These are phyloP conservation scores for Adrianichthys oophorus DNA, from an alignment of 2,797 vertebrate species.

Conservation along the genomic window DNA sequence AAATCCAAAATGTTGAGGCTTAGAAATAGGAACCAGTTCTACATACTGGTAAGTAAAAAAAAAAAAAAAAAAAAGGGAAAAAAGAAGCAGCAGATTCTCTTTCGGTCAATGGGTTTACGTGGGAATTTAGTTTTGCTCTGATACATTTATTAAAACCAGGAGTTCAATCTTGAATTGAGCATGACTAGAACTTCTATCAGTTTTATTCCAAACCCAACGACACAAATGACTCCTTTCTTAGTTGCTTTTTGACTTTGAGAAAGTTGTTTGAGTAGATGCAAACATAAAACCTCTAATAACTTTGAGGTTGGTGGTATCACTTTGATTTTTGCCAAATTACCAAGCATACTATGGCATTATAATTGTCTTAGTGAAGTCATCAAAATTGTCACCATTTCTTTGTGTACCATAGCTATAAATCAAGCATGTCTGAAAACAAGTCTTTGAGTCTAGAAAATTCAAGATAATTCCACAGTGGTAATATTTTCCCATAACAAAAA, in stretches of 20 bases:
- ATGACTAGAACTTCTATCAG: slow-evolving; percentile 7
- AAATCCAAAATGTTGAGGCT: background rate
- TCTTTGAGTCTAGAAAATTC: slow-evolving; percentile 49
- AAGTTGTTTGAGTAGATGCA: slow-evolving; percentile 25
- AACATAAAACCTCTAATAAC: slow-evolving; percentile 38
- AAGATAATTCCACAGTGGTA: slow-evolving; percentile 62
- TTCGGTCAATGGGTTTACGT: slow-evolving; percentile 15
- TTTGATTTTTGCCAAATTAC: slow-evolving; percentile 45
- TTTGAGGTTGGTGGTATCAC: slow-evolving; percentile 38
- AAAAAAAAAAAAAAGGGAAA: too few species aligned
- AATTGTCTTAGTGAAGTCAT: slow-evolving; percentile 54
- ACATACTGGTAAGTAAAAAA: background rate
- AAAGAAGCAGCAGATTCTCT: background rate
- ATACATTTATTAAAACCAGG: slow-evolving; percentile 29
- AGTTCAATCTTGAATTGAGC: slow-evolving; percentile 22
- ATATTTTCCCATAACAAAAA: slow-evolving; percentile 78
- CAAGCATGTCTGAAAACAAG: slow-evolving; percentile 49
- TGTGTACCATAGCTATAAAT: slow-evolving; percentile 65
- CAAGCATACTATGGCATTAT: slow-evolving; percentile 32
- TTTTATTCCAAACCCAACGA: slow-evolving; percentile 27
- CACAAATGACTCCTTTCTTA: slow-evolving; percentile 32
- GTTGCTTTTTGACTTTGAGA: slow-evolving; percentile 28
- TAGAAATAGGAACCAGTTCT: background rate
- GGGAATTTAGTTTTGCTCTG: slow-evolving; percentile 17
- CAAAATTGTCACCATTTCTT: slow-evolving; percentile 63